Evolutionary conservation across 2,888 invertebrate genomes (phyloP), one percentile per base, ranked within the genome.

Genomic region (Luperina nickerlii): DNA sequence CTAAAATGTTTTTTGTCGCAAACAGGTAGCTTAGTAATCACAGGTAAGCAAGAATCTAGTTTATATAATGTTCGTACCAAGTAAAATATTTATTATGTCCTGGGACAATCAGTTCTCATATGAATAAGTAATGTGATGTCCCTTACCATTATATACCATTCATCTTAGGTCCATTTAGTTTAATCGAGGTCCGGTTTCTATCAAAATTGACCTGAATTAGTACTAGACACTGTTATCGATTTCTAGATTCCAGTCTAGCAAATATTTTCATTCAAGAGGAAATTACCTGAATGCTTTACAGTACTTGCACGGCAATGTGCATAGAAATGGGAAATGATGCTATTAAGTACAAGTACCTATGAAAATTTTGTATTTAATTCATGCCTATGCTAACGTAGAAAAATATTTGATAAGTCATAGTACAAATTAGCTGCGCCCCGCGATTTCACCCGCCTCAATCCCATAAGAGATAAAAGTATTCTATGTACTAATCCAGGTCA

Each of bases 141-240:
- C 88, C 88, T 89, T 89, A 90, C 87, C 89, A 65, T 65, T 65
- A 65, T 1, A 4, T 38, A 65, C 65, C 20, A 86, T 88, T 90
- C 90, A 92, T 89, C 91, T 87, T 84, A 86, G 88, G 87, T 84
- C 88, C 87, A 92, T 93, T 93, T 91, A 84, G 82, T 91, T 88
- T 91, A 92, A 92, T 92, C 85, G 90, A 85, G 91, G 89, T 89
- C 89, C 87, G 83, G 88, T 87, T 79, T 80, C 88, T 88, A 92
- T 92, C 90, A 89, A 90, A 91, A 92, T 91, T 85, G 90, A 86
- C 90, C 89, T 89, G 90, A 91, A 92, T 92, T 90, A 88, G 85
- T 86, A 79, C 83, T 83, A 83, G 82, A 82, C 71, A 73, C 70
- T 78, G 80, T 88, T 91, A 91, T 91, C 84, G 88, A 89, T 88